These are phyloP conservation scores for Origma solitaria DNA, from an alignment of 2,113 vertebrate species.

Conservation along the genomic window DNA sequence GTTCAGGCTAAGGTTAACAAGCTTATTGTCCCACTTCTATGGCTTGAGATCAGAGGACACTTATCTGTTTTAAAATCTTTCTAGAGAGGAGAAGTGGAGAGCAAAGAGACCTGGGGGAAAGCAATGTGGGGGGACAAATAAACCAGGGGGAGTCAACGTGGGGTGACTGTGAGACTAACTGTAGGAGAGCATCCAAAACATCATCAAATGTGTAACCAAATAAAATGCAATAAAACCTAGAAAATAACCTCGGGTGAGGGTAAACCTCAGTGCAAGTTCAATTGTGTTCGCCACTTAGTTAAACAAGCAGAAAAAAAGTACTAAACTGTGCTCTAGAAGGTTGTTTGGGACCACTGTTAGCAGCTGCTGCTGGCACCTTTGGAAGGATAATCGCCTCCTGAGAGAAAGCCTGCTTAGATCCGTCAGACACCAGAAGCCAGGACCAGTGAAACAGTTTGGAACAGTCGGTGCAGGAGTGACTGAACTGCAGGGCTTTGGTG, in stretches of 20 bases:
- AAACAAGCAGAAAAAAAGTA: not conserved
- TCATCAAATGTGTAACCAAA: not conserved
- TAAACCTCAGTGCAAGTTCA: not conserved
- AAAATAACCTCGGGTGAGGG: not conserved
- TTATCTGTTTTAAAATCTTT: not conserved
- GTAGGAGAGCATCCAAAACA: not conserved
- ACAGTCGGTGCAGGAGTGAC: not conserved
- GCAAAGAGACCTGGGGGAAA: not conserved
- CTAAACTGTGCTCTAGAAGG: not conserved
- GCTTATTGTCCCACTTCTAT: conserved; percentile 26
- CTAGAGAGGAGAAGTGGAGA: not conserved
- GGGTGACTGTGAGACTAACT: not conserved
- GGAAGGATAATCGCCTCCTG: not conserved
- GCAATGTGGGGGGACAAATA: not conserved
- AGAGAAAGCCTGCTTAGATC: not conserved
- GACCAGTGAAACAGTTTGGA: not conserved
- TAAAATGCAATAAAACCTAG: not conserved
- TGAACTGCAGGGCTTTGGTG: not conserved
- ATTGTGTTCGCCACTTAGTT: not conserved
- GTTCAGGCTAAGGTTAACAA: conserved; percentile 59
- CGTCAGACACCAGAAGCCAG: not conserved
- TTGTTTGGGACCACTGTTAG: not conserved
- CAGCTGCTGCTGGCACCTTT: not conserved
- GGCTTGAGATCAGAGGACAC: conserved; percentile 20
- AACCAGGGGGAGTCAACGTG: not conserved